Percentiles rank a stretch among this genome's conserved stretches.
Evolutionary conservation across 2,888 invertebrate genomes (phyloP).

Genomic region (Stegophylla sp.): DNA sequence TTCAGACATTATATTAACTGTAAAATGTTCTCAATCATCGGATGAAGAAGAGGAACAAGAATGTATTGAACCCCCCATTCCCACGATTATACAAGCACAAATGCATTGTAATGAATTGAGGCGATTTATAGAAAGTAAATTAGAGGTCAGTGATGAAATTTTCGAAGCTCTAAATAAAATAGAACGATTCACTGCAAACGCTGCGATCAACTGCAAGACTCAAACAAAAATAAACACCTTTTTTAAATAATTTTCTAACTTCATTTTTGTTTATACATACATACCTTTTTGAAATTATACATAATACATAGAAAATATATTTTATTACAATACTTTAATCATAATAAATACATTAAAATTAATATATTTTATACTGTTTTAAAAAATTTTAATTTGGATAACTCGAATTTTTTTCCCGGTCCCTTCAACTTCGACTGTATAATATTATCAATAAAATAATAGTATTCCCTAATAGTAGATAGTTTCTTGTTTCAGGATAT

Average conservation of each 20-base stretch:
- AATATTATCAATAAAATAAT: too few relatives aligned
- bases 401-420: too few relatives aligned
- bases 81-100: too few relatives aligned
- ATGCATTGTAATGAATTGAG: neutral
- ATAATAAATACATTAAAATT: too few relatives aligned
- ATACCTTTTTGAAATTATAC: constrained; percentile 15
- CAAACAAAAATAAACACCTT: neutral
- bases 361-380: too few relatives aligned
- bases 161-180: neutral
- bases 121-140: constrained; percentile 2
- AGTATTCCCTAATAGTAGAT: too few relatives aligned
- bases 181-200: constrained; percentile 4
- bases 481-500: too few relatives aligned
- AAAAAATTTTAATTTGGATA: too few relatives aligned
- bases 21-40: constrained; percentile 15
- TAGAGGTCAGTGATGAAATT: neutral
- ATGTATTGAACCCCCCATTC: too few relatives aligned
- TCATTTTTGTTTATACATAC: constrained; percentile 19
- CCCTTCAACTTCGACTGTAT: too few relatives aligned
- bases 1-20: constrained; percentile 25
- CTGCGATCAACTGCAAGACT: neutral
- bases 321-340: neutral
- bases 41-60: constrained; percentile 8
- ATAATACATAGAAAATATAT: neutral
- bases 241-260: constrained; percentile 9